Base-by-base conservation (phyloP, 2,113 vertebrate genomes). In the Ammodramus savannarum region DNA sequence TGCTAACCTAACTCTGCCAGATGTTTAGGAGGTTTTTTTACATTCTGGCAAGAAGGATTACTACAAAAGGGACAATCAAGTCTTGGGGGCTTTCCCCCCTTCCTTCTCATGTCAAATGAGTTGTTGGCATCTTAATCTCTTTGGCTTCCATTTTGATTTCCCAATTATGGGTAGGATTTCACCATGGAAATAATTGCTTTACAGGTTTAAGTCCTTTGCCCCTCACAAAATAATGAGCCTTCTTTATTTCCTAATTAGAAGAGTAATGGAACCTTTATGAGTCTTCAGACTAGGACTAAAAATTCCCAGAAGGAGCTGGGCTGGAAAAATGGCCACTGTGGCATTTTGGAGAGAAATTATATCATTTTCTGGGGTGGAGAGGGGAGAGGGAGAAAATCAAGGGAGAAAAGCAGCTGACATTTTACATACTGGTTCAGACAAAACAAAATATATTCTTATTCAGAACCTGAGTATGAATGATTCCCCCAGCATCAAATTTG, bases 181-280 rank as follows among this genome's bases (percentile, higher is more conserved):
- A 74, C 34, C 27, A 69, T 76, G 44, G 78, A 95, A 97, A 91
- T 72, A 79, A 74, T 74, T 92, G 32, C 51, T 92, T 88, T 29
- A 65, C 82, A 87, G 6, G 20, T 44, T 90, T 61, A 52, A 84
- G 39, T 34, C 52, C 48, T 95, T 73, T 89, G 21, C 65, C 62
- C 54, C 72, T 90, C 63, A 43, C 25, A 68, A 78, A 94, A 91
- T 55, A 94, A 82, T 1, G 4, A 72, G 44, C 55, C 39, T 34
- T 59, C 69, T 82, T 94, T 89, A 86, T 83, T 93, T 94, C 74
- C 55, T 71, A 94, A 89, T 95, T 92, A 92, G 74, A 93, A 87
- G 46, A 69, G 68, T 77, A 90, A 92, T 23, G 13, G 89, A 85
- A 86, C 25, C 65, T 90, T 95, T 87, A 79, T 43, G 80, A 90